Evolutionary conservation across 2,888 invertebrate species (phyloP), one percentile per base, ranked within the genome.

Genomic region (Melanostoma scalare): DNA sequence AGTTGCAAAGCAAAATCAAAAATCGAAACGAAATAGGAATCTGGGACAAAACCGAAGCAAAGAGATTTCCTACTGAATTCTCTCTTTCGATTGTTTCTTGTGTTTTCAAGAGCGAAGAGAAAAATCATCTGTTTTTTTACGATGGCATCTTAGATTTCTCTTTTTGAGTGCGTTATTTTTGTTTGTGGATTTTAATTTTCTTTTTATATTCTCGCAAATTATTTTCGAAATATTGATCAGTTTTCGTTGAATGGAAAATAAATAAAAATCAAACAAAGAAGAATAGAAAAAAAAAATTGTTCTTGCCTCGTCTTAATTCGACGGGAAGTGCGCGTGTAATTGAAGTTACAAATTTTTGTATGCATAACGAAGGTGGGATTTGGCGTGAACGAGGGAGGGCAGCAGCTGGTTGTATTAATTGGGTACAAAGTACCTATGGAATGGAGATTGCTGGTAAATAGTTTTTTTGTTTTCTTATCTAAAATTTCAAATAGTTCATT

Each of bases 391-490:
- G 74, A 71, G 78, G 84, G 58, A 71, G 84, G 74, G 84, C 74
- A 67, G 67, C 31, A 53, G 67, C 53, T 53, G 69, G 60, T 74
- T 75, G 78, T 75, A 53, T 84, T 79, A 84, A 84, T 79, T 78
- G 84, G 84, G 78, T 84, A 67, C 84, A 74, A 78, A 79, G 84
- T 79, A 75, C 78, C 71, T 79, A 84, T 84, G 84, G 84, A 48
- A 84, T 84, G 84, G 84, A 84, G 63, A 74, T 78, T 65, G 73
- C 50, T 69, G 63, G 82, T 84, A 38, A 74, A 78, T 82, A 68
- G 40, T 63, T 36, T 63, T 56, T 55, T 58, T 6, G n/a, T 63
- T 44, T 40, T 35, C 36, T n/a, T 50, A 38, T 30, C 46, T 1
- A 20, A 20, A 20, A 20, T 20, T 20, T 20, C 20, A 20, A 20